A percentile compares a stretch with the other conserved stretches of the same genome.
Conservation (phyloP, 2,888 invertebrate species). For the Drosophila pseudotalamancana region DNA sequence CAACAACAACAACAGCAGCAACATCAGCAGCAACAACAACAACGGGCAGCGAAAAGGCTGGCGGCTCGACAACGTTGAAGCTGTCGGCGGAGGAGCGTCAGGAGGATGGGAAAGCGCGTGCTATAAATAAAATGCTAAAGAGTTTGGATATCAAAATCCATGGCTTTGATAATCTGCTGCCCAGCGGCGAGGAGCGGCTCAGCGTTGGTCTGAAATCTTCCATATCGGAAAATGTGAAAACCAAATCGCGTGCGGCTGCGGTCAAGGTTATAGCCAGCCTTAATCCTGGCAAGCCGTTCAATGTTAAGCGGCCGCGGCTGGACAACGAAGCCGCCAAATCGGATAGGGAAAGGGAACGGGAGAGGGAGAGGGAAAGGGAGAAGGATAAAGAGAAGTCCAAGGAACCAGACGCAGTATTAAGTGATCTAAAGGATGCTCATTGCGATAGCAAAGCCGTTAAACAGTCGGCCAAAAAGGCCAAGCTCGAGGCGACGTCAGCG, state of each 20-base stretch:
- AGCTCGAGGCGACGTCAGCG: conserved; percentile 30
- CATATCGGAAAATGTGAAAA: conserved; percentile 85
- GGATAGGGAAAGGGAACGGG: conserved; percentile 14
- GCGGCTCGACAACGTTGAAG: conserved; percentile 29
- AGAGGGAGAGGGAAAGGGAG: conserved; percentile 16
- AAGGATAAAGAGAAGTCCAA: conserved; percentile 29
- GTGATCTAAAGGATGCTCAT: conserved; percentile 33
- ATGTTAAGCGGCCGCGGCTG: conserved; percentile 48
- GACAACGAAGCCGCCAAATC: conserved; percentile 25
- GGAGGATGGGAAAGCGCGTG: conserved; percentile 83
- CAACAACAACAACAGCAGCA: conserved; percentile 3
- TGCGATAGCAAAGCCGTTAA: conserved; percentile 33
- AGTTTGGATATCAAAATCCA: conserved; percentile 84
- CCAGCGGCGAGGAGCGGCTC: conserved; percentile 80
- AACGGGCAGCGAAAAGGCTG: conserved; percentile 10
- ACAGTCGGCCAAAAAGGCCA: conserved; percentile 53
- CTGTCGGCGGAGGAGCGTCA: conserved; percentile 60
- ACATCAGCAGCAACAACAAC: conserved; percentile 6
- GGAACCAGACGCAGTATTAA: conserved; percentile 33
- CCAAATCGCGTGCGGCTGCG: conserved; percentile 83
- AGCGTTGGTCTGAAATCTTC: conserved; percentile 83
- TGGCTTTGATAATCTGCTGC: conserved; percentile 82
- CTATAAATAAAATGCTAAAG: conserved; percentile 84
- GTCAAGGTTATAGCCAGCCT: conserved; percentile 80
- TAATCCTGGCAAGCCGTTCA: conserved; percentile 64